Evolutionary conservation across 2,113 vertebrate genomes (phyloP), one percentile per base, ranked within the genome.

Genomic region (Tachuris rubrigastra): DNA sequence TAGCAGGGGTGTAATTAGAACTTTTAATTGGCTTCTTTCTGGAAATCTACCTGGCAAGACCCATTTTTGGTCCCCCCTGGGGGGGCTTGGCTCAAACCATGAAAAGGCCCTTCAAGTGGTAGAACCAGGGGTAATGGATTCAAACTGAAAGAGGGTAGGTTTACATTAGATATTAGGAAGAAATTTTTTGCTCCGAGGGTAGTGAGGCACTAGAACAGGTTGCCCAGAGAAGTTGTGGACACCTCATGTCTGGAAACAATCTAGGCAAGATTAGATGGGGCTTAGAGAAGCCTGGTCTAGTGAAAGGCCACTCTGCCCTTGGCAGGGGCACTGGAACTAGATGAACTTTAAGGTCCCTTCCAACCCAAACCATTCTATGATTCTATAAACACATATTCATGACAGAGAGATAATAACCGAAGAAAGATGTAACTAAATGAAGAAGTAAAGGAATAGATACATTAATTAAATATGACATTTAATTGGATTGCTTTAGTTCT

Each of bases 281-380:
- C 2, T 58, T 39, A 21, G 60, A 74, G 27, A 5, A 37, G 19
- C 27, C 22, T 28, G 59, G 19, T 28, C 22, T 20, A 28, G 33
- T 12, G 23, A 46, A 74, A 86, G 23, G 12, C 28, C 30, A 24
- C 12, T 20, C 33, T 21, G 39, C 10, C 24, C 16, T 25, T 18
- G 15, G 28, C 15, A 59, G 19, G 19, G 9, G 10, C 1, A 2
- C 14, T 52, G 24, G 13, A 53, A 52, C 0, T 1, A 46, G 8
- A 12, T 12, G 24, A 67, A 21, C 4, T 39, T 53, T 17, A 39
- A 58, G 33, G 10, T 52, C 12, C 12, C 6, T 41, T 67, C 33
- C 20, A n/a, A 67, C 13, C n/a, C 24, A 68, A 76, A 55, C 6
- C 13, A 62, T 35, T 76, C 20, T 49, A 14, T 27, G n/a, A 53